A percentile compares a stretch with the other conserved stretches of the same genome.
Evolutionary conservation across 2,113 vertebrate species (phyloP).

Genomic region (Chiloscyllium plagiosum): DNA sequence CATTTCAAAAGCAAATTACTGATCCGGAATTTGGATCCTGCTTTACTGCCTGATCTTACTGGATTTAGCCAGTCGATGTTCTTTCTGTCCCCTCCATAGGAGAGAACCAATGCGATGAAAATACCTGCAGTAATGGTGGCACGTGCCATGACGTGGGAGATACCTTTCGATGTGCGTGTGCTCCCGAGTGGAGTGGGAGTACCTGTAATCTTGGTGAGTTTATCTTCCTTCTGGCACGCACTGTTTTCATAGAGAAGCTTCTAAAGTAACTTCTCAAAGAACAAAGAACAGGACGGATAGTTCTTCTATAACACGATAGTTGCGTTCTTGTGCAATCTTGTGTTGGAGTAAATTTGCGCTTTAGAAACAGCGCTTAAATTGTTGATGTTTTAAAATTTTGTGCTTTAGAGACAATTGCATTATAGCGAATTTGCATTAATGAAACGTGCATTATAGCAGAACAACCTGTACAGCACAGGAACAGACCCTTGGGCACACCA

Average conservation of each 20-base stretch:
- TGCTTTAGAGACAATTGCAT: too few species aligned
- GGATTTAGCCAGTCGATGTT: background rate
- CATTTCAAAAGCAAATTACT: background rate
- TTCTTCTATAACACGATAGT: too few species aligned
- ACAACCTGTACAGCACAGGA: too few species aligned
- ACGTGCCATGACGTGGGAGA: constrained; percentile 84
- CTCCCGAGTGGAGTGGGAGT: constrained; percentile 76
- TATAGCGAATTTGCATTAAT: too few species aligned
- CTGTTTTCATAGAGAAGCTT: background rate
- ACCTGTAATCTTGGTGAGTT: constrained; percentile 80
- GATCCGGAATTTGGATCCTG: background rate
- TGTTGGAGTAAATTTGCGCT: too few species aligned
- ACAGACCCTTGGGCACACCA: too few species aligned
- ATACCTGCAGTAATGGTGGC: constrained; percentile 84
- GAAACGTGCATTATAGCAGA: too few species aligned
- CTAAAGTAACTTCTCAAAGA: background rate
- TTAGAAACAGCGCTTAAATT: too few species aligned
- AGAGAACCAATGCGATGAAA: constrained; percentile 83
- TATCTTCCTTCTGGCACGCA: background rate
- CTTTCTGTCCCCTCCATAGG: constrained; percentile 51
- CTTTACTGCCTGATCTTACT: background rate
- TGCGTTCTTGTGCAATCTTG: too few species aligned
- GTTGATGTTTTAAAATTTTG: too few species aligned
- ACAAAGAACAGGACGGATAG: too few species aligned
- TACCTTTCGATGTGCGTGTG: constrained; percentile 78